Evolutionary conservation across 2,797 vertebrate species (phyloP), one percentile per base, ranked within the genome.

Genomic region (Sebastes steindachneri): DNA sequence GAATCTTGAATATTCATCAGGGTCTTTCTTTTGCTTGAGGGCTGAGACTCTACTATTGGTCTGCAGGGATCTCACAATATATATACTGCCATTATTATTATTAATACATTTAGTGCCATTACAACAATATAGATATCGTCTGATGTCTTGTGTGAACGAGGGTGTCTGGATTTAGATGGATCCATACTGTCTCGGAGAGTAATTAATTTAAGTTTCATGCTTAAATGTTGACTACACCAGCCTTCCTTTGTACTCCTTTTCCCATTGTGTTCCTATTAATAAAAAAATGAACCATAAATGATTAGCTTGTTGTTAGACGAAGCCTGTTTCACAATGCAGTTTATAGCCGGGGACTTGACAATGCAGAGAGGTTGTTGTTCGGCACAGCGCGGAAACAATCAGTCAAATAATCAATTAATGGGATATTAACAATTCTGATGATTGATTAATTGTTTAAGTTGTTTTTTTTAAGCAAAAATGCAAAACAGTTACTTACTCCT

Each of bases 1-100:
- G 58, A 66, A 73, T 76, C 77, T 77, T 93, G 89, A 93, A 93
- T 94, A 93, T 93, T 93, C 91, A 95, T 92, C 75, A 88, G 84
- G 81, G 41, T 85, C 66, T 82, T 79, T 90, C 88, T 89, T 88
- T 84, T 76, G 45, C 67, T 57, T 54, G 55, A 83, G 53, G 54
- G 54, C 69, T 33, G 65, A 72, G 59, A 67, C 85, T 71, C 84
- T 74, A 86, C 87, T 73, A 81, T 88, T 68, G 80, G 54, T 71
- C 29, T 41, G 45, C 73, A 17, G 51, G 65, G 73, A 73, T 86
- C 88, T 80, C 75, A 71, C 59, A 8, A n/a, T 72, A 64, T 72
- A 64, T 31, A 64, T 31, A 53, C 64, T 25, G 1, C 6, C 25
- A 9, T 66, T 53, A 33, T 53, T 37, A 35, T 35, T 45, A 19